Conservation (phyloP, 2,888 invertebrate genomes). For the Chrysotoxum bicinctum region DNA sequence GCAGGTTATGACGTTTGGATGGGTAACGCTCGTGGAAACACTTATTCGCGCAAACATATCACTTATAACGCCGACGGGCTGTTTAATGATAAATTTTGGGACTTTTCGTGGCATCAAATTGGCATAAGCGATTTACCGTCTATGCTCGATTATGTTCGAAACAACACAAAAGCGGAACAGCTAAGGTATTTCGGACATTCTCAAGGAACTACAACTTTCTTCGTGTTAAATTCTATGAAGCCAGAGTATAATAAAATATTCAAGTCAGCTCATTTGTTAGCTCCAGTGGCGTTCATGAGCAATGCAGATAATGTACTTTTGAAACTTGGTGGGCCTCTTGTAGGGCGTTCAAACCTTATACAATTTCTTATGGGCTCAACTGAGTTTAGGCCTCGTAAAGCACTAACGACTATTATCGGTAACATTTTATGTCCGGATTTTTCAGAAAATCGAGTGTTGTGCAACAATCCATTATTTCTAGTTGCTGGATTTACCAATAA, state of each 20-base stretch:
- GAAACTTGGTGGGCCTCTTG: background rate
- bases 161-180: constrained; percentile 72
- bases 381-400: background rate
- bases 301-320: background rate
- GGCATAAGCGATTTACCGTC: constrained; percentile 77
- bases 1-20: constrained; percentile 78
- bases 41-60: constrained; percentile 76
- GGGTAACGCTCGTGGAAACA: constrained; percentile 78
- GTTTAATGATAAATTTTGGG: constrained; percentile 74
- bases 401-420: background rate
- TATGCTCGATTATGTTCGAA: constrained; percentile 76
- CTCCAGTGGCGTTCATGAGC: constrained; percentile 76
- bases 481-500: background rate
- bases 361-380: background rate
- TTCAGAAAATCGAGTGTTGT: background rate
- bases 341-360: background rate
- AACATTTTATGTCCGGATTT: background rate
- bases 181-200: constrained; percentile 76
- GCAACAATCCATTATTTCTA: background rate
- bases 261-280: constrained; percentile 76
- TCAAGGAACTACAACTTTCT: constrained; percentile 76
- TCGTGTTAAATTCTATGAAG: constrained; percentile 75
- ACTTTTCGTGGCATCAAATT: constrained; percentile 78
- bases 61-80: background rate
- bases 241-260: constrained; percentile 75